Evolutionary conservation across 2,797 vertebrate genomes (phyloP).

Genomic region (Crypturellus tataupa): DNA sequence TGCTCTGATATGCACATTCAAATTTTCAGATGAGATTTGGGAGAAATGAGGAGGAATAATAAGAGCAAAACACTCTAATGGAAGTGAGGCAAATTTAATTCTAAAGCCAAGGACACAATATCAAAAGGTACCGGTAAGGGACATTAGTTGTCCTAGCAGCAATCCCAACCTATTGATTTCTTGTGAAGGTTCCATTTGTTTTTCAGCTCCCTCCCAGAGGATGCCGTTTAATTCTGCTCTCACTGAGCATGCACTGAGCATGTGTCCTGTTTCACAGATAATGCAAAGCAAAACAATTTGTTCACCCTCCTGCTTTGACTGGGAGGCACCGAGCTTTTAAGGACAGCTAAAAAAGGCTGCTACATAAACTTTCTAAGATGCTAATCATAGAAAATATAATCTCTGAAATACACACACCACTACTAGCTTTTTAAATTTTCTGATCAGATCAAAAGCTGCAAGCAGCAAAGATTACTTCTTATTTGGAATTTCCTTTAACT

Average conservation of each 20-base stretch:
- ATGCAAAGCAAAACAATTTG: constrained; percentile 67
- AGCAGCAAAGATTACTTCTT: constrained; percentile 33
- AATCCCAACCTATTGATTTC: constrained; percentile 66
- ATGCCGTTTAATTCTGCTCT: constrained; percentile 15
- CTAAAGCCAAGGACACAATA: constrained; percentile 29
- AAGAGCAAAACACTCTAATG: constrained; percentile 16
- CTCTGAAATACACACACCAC: constrained; percentile 2
- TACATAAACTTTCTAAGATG: constrained; percentile 44
- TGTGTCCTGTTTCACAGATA: constrained; percentile 61
- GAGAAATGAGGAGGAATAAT: constrained; percentile 27
- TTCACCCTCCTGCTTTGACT: constrained; percentile 23
- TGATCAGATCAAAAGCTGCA: constrained; percentile 35
- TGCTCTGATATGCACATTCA: neutral
- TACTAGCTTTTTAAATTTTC: constrained; percentile 26
- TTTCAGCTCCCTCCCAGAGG: constrained; percentile 50
- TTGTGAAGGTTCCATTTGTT: constrained; percentile 57
- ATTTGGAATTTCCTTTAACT: constrained; percentile 20
- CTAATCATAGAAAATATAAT: constrained; percentile 50
- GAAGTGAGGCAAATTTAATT: constrained; percentile 54
- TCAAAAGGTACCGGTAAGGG: constrained; percentile 19
- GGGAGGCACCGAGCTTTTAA: constrained; percentile 53
- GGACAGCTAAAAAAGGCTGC: constrained; percentile 26
- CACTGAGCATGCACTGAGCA: constrained; percentile 25
- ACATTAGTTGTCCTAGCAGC: constrained; percentile 50
- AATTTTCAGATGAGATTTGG: neutral